Percentiles rank a stretch among this genome's conserved stretches.
Evolutionary conservation across 2,113 vertebrate species (phyloP).

Genomic region (Podarcis cretensis): DNA sequence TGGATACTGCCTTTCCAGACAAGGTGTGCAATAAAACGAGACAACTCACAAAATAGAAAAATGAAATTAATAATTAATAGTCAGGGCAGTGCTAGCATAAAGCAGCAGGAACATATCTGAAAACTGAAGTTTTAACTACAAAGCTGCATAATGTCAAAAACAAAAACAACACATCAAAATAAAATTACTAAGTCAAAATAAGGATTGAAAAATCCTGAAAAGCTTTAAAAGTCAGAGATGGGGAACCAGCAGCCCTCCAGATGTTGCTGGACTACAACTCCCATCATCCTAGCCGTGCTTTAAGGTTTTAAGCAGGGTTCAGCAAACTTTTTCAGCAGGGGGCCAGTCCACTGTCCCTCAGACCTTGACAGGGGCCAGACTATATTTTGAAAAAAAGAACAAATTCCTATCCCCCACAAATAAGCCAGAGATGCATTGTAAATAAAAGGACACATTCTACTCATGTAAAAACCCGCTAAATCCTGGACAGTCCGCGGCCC

Average conservation of each 20-base stretch:
- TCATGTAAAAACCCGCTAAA: no score
- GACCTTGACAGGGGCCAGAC: no score
- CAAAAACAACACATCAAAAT: background rate
- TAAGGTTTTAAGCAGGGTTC: no score
- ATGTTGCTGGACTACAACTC: background rate
- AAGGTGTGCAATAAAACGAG: background rate
- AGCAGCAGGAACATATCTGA: conserved; percentile 6
- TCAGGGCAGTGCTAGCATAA: conserved; percentile 49
- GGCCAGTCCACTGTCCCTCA: no score
- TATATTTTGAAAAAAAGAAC: no score
- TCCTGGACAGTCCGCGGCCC: no score
- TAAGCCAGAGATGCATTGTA: no score
- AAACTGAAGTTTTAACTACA: background rate
- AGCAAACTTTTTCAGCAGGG: no score
- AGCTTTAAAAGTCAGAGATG: background rate
- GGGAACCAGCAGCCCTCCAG: no score
- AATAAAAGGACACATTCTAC: no score
- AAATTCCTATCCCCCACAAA: no score
- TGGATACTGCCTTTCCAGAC: background rate
- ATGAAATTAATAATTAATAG: background rate
- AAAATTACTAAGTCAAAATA: background rate
- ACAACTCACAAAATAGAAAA: background rate
- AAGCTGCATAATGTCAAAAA: background rate
- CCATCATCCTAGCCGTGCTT: background rate
- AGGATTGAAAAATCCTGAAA: background rate